phyloP scores from a whole-genome alignment of 2,113 vertebrate species.

The Percina caprodes region DNA sequence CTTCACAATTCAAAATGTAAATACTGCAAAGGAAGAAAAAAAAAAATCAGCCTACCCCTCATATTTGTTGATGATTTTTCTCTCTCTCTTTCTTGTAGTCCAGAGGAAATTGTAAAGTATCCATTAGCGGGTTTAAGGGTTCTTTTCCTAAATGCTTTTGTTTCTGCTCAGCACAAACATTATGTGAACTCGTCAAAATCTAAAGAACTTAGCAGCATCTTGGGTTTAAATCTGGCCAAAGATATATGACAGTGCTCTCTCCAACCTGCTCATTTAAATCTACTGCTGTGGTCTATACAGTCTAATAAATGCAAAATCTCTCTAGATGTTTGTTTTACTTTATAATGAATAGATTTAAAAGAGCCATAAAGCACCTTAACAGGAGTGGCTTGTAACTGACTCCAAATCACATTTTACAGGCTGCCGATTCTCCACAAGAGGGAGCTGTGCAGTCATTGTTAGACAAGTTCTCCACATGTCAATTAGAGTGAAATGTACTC shows the following conservation, averaged over 20 bases:
- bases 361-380: neutral
- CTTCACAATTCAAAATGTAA: constrained; percentile 75
- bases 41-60: constrained; percentile 54
- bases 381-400: too few relatives aligned
- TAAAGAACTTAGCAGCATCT: neutral
- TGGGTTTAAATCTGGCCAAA: neutral
- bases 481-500: neutral
- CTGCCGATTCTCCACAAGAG: constrained; percentile 11
- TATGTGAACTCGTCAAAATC: neutral
- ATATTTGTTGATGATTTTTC: constrained; percentile 63
- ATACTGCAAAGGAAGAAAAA: constrained; percentile 63
- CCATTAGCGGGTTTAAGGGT: neutral
- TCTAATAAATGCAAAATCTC: neutral
- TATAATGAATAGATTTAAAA: neutral
- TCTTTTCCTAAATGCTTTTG: constrained; percentile 44
- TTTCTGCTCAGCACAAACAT: neutral
- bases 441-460: neutral
- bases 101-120: constrained; percentile 44
- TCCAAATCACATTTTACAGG: neutral
- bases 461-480: neutral
- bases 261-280: neutral
- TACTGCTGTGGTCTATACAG: neutral
- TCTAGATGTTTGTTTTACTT: constrained; percentile 6
- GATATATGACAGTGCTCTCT: neutral
- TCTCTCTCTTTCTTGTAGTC: constrained; percentile 47